These are phyloP conservation scores for Chlorodrepanis virens DNA, from an alignment of 2,113 vertebrate species.

Conservation along the genomic window DNA sequence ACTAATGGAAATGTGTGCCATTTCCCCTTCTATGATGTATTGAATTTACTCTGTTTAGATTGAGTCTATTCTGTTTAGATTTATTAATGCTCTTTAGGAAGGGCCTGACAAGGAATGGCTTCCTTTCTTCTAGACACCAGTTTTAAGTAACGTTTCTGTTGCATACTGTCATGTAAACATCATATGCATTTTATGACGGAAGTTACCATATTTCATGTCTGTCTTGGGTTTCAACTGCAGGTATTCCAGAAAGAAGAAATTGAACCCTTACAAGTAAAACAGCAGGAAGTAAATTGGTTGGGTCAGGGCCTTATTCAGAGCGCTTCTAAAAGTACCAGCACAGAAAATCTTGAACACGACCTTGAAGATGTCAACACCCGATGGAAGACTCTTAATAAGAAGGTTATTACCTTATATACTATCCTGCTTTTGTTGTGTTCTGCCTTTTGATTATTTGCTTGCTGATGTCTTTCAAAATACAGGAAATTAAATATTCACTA, in stretches of 20 bases:
- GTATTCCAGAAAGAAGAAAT: conserved; percentile 94
- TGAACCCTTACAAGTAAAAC: conserved; percentile 86
- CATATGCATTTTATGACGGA: neutral
- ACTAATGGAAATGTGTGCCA: neutral
- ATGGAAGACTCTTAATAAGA: conserved; percentile 97
- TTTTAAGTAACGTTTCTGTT: neutral
- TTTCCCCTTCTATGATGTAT: neutral
- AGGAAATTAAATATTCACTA: conserved; percentile 40
- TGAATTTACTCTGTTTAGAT: neutral
- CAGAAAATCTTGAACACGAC: conserved; percentile 84
- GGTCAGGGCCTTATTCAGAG: conserved; percentile 95
- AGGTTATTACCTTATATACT: conserved; percentile 73
- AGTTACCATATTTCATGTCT: neutral
- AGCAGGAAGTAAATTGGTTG: conserved; percentile 90
- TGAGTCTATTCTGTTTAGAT: neutral
- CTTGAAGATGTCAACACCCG: conserved; percentile 85
- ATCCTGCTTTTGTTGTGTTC: neutral
- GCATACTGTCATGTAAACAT: neutral
- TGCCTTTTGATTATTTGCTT: neutral
- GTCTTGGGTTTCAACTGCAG: conserved; percentile 68
- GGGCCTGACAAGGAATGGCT: neutral
- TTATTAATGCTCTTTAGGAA: neutral
- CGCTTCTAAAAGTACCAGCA: conserved; percentile 85
- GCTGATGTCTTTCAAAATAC: neutral
- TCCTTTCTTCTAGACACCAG: neutral